phyloP scores from a whole-genome alignment of 2,888 invertebrate genomes.

The Scaeva pyrastri region DNA sequence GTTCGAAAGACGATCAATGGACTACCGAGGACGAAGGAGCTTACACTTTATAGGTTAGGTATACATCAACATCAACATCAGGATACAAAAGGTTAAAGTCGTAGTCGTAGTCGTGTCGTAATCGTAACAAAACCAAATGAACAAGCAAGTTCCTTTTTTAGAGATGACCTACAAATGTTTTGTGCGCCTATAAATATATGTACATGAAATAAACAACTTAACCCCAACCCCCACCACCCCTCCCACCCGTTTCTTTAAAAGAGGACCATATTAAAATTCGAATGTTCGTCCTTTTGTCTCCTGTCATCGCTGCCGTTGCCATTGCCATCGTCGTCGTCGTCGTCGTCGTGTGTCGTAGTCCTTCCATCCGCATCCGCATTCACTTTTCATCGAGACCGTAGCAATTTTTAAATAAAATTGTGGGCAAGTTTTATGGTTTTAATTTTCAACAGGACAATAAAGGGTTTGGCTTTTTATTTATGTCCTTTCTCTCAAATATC shows the following conservation, averaged over 20 bases:
- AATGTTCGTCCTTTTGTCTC: neutral
- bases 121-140: conserved; percentile 49
- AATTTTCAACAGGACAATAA: conserved; percentile 75
- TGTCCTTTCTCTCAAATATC: conserved; percentile 25
- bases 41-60: too few relatives aligned
- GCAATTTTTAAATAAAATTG: conserved; percentile 24
- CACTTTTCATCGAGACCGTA: neutral
- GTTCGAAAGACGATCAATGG: too few relatives aligned
- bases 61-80: too few relatives aligned
- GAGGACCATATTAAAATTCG: conserved; percentile 34
- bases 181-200: neutral
- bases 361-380: neutral
- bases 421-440: conserved; percentile 71
- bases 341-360: neutral
- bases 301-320: neutral
- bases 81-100: conserved; percentile 15
- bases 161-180: conserved; percentile 43
- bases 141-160: conserved; percentile 38
- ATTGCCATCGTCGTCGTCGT: neutral
- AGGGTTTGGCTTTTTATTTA: conserved; percentile 65
- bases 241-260: too few relatives aligned
- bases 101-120: conserved; percentile 19
- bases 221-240: conserved; percentile 5
- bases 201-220: conserved; percentile 59
- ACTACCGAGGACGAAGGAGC: too few relatives aligned